phyloP scores from a whole-genome alignment of 2,113 vertebrate species.

The Rynchops niger region DNA sequence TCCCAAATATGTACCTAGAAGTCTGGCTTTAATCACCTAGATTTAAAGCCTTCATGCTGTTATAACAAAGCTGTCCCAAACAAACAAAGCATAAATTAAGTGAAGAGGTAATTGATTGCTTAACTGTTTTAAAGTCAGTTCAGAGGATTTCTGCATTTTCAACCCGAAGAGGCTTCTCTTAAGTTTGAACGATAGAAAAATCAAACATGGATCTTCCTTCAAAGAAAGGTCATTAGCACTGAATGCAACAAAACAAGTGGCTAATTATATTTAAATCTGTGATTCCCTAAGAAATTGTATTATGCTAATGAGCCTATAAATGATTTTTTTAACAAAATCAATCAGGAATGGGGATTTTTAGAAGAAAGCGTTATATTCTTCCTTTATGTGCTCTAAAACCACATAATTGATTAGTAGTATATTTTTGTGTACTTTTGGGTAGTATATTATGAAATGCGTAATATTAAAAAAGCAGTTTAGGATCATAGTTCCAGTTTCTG shows the following conservation, averaged over 20 bases:
- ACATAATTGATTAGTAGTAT: neutral
- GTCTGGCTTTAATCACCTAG: conserved; percentile 2
- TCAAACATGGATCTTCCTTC: neutral
- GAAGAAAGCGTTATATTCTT: neutral
- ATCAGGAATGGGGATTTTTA: neutral
- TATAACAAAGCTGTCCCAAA: neutral
- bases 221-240: neutral
- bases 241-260: neutral
- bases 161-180: neutral
- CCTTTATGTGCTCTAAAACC: neutral
- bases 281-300: neutral
- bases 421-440: neutral
- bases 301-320: neutral
- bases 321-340: neutral
- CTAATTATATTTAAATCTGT: conserved; percentile 7
- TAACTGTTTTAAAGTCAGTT: conserved; percentile 2
- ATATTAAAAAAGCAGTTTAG: neutral
- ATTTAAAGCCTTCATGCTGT: neutral
- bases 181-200: conserved; percentile 12
- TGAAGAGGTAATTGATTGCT: conserved; percentile 2
- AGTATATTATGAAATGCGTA: neutral
- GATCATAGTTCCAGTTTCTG: neutral
- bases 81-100: conserved; percentile 1
- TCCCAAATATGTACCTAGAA: neutral
- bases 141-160: neutral